Conservation (phyloP, 2,113 vertebrate genomes). For the Brachirus orientalis region DNA sequence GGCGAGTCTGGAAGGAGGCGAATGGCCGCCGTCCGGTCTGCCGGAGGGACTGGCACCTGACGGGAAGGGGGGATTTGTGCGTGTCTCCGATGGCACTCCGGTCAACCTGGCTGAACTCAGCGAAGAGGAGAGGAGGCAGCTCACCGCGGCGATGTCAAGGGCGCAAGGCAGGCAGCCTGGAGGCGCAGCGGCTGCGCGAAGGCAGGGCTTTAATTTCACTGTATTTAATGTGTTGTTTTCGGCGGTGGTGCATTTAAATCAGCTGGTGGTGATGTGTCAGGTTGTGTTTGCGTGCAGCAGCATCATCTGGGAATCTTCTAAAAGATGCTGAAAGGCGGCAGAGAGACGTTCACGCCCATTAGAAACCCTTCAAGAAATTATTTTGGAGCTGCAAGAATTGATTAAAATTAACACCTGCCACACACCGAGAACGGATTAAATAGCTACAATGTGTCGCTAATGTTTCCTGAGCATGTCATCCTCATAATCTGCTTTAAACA, state of each 20-base stretch:
- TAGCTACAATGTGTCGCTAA: neutral
- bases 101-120: conserved; percentile 91
- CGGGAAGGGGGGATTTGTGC: conserved; percentile 84
- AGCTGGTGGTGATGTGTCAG: neutral
- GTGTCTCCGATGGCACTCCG: conserved; percentile 84
- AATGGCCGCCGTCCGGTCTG: conserved; percentile 83
- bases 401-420: conserved; percentile 16
- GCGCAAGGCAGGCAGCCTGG: conserved; percentile 91
- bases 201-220: conserved; percentile 78
- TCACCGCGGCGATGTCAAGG: conserved; percentile 94
- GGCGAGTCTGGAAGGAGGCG: conserved; percentile 93
- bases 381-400: neutral
- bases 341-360: conserved; percentile 71
- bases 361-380: conserved; percentile 15
- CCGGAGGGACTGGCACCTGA: conserved; percentile 88
- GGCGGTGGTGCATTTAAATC: neutral
- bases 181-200: conserved; percentile 84
- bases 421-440: neutral
- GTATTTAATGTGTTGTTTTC: neutral
- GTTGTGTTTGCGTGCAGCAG: conserved; percentile 44
- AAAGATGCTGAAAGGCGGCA: conserved; percentile 14
- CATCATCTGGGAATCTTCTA: conserved; percentile 23
- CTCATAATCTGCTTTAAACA: neutral
- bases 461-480: neutral
- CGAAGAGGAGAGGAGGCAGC: conserved; percentile 91